These are phyloP conservation scores for Axea sp. DNA, from an alignment of 2,888 invertebrate genomes.

Conservation along the genomic window DNA sequence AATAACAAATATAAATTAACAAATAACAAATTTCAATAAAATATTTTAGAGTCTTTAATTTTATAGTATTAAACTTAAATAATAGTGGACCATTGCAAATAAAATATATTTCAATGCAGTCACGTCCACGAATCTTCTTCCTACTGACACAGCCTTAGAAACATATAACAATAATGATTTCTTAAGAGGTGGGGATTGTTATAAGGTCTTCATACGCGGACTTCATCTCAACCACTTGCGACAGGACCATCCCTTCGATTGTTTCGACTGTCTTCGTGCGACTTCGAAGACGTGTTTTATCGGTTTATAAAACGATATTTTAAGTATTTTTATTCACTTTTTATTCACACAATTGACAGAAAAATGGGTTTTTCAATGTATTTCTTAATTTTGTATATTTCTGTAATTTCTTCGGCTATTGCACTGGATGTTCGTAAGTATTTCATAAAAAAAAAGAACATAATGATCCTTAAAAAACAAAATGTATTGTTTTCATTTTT, in stretches of 20 bases:
- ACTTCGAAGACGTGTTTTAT: constrained; percentile 3
- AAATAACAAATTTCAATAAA: no score
- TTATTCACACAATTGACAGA: constrained; percentile 2
- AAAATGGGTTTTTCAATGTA: not conserved
- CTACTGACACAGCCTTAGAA: constrained; percentile 34
- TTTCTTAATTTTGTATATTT: constrained; percentile 23
- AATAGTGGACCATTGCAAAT: no score
- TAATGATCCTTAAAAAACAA: no score
- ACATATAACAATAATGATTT: constrained; percentile 67
- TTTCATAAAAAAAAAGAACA: not conserved
- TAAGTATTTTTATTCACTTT: constrained; percentile 13
- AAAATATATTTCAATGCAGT: constrained; percentile 24
- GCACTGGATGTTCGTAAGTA: constrained; percentile 73
- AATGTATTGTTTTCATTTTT: no score
- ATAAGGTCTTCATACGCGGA: constrained; percentile 71
- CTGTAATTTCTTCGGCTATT: constrained; percentile 7
- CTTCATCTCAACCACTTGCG: constrained; percentile 70
- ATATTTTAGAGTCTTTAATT: no score
- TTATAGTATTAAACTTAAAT: no score
- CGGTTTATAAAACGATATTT: not conserved
- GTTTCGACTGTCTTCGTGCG: constrained; percentile 30
- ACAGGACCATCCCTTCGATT: constrained; percentile 66
- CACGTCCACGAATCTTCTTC: constrained; percentile 41
- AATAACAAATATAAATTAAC: no score
- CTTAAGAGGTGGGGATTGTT: constrained; percentile 65